Evolutionary conservation across 2,797 vertebrate species (phyloP).

Genomic region (Pithecia hirsuta): DNA sequence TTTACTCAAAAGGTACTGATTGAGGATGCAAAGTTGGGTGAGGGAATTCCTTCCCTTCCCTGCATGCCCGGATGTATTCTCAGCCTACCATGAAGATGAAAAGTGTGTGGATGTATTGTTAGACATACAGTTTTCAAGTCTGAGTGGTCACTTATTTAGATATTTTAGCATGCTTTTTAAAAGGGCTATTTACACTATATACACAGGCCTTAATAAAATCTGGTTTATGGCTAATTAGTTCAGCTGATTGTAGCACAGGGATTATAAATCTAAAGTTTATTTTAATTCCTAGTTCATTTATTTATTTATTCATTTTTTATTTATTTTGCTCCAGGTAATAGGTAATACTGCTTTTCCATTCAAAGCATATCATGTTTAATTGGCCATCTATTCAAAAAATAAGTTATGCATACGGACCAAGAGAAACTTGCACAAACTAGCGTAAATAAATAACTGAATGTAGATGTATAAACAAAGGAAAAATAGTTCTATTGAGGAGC

Average conservation of each 20-base stretch:
- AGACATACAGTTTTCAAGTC: neutral
- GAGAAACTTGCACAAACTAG: neutral
- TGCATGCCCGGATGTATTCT: neutral
- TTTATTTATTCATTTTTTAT: neutral
- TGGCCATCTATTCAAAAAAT: neutral
- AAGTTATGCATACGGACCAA: neutral
- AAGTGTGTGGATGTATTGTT: neutral
- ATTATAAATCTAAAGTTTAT: neutral
- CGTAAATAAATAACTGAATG: neutral
- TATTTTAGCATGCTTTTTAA: neutral
- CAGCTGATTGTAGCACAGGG: neutral
- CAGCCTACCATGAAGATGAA: neutral
- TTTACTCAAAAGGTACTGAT: rapidly evolving
- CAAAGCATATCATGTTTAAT: neutral
- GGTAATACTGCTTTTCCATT: neutral
- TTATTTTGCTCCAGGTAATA: neutral
- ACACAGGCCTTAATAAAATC: neutral
- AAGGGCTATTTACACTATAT: neutral
- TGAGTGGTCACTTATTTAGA: neutral
- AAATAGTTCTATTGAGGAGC: neutral
- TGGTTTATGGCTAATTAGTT: neutral
- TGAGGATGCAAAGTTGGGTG: neutral
- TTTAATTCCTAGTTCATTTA: neutral
- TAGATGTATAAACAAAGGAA: neutral
- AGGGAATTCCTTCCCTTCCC: neutral